Base-by-base conservation (phyloP, 2,888 invertebrate species). In the Microdon myrmicae region DNA sequence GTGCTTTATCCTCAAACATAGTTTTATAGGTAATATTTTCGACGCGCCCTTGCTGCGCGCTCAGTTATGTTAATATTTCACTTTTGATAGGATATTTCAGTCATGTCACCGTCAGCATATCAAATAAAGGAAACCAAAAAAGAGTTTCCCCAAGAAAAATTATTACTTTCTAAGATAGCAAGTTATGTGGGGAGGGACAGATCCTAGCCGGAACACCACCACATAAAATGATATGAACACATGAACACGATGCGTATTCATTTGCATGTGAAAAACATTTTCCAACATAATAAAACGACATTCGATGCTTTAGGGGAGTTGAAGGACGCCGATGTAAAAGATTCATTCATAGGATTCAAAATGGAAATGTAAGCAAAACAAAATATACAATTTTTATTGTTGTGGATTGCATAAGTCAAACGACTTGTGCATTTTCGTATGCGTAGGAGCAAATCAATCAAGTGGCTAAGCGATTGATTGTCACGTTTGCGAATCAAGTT, bases 181-280 rank as follows among this genome's bases (percentile, higher is more conserved):
- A 26, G 3, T 1, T 7, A 37, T 25, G 23, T 31, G 14, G 34
- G 12, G 6, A 12, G 7, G 9, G 19, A 20, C 10, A 20, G 17
- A 9, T n/a, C n/a, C n/a, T n/a, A n/a, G n/a, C n/a, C n/a, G n/a
- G 41, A 47, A 56, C 39, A 39, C 37, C 44, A 31, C 43, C 48
- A 43, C 37, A 58, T 44, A 64, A 64, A 64, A 56, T n/a, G 56
- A 41, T 64, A 58, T 51, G 56, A 51, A 58, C 53, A 58, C 58
- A 58, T 53, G n/a, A n/a, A n/a, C 51, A 53, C 58, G 53, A 51
- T 64, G 64, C 64, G 64, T 64, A 51, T 47, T 58, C 64, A 58
- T 64, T 64, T 64, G 51, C 58, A 64, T 64, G 51, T 64, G 47
- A 64, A 64, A 64, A 58, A 51, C 58, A 58, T 64, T 58, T 64